phyloP scores from a whole-genome alignment of 1,140 invertebrate species.

The Procambarus clarkii region DNA sequence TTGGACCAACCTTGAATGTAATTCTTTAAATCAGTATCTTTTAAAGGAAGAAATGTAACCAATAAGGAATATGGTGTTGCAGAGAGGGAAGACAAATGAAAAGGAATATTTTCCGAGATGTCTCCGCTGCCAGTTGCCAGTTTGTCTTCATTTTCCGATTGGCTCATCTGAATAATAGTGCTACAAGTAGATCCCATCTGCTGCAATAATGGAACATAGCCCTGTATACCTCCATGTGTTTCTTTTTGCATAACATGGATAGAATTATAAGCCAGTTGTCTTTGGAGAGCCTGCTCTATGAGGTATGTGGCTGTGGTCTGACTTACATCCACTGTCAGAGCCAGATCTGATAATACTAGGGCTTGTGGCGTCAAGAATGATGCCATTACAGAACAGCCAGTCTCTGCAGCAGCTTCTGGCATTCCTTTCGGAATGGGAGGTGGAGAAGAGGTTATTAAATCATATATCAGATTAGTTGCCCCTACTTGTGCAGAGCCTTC shows the following conservation, averaged over 20 bases:
- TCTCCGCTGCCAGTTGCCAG: not conserved
- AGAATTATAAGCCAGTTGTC: not conserved
- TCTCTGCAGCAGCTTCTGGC: constrained; percentile 17
- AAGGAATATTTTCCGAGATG: not conserved
- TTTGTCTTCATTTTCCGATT: not conserved
- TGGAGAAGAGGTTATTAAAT: constrained; percentile 47
- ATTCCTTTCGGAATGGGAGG: constrained; percentile 55
- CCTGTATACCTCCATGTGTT: constrained; percentile 10
- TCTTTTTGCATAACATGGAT: not conserved
- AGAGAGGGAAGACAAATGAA: not conserved
- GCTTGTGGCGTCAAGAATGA: constrained; percentile 52
- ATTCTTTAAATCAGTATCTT: constrained; percentile 23
- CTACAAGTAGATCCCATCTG: constrained; percentile 35
- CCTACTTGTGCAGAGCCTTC: constrained; percentile 49
- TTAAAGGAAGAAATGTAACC: constrained; percentile 32
- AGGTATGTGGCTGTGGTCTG: constrained; percentile 54
- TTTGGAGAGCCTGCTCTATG: constrained; percentile 56
- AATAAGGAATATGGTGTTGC: constrained; percentile 51
- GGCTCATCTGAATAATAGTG: constrained; percentile 6
- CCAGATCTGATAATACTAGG: constrained; percentile 45
- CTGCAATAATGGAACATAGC: constrained; percentile 50
- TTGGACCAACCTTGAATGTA: constrained; percentile 42
- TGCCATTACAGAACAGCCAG: constrained; percentile 40
- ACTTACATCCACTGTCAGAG: constrained; percentile 48
- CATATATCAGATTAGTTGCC: constrained; percentile 49